Percentiles rank a stretch among this genome's conserved stretches.
These are phyloP conservation scores for Cosmia trapezina DNA, from an alignment of 2,888 invertebrate genomes.

Conservation along the genomic window DNA sequence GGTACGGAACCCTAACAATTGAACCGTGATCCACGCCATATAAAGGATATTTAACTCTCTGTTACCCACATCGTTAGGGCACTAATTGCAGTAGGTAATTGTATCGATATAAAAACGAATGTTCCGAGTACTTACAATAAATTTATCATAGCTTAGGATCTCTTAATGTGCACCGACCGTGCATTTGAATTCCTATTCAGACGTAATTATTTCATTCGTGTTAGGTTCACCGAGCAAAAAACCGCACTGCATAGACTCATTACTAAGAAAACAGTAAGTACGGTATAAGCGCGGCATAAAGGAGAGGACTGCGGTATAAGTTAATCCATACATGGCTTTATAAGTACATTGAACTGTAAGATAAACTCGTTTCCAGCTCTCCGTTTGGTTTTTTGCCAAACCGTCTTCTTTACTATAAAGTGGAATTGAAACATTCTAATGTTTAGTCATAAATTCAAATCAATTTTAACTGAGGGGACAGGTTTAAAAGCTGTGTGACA, in stretches of 20 bases:
- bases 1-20: no score
- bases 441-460: constrained; percentile 7
- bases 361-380: constrained; percentile 52
- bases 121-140: neutral
- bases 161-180: constrained; percentile 30
- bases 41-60: neutral
- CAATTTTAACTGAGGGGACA: constrained; percentile 4
- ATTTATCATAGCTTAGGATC: constrained; percentile 20
- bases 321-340: constrained; percentile 52
- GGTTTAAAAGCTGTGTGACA: constrained; percentile 6
- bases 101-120: constrained; percentile 1
- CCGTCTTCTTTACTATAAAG: constrained; percentile 16
- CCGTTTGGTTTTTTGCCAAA: constrained; percentile 47
- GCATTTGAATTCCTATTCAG: constrained; percentile 36
- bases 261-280: constrained; percentile 50
- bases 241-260: constrained; percentile 50
- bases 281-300: constrained; percentile 31
- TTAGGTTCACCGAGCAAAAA: constrained; percentile 44
- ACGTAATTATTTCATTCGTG: constrained; percentile 40
- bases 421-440: constrained; percentile 17
- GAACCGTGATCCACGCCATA: no score
- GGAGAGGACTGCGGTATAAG: constrained; percentile 32
- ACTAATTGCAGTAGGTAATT: constrained; percentile 27
- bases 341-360: constrained; percentile 56
- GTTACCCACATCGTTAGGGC: neutral